Conservation (phyloP, 2,113 vertebrate genomes). For the Agapornis roseicollis region DNA sequence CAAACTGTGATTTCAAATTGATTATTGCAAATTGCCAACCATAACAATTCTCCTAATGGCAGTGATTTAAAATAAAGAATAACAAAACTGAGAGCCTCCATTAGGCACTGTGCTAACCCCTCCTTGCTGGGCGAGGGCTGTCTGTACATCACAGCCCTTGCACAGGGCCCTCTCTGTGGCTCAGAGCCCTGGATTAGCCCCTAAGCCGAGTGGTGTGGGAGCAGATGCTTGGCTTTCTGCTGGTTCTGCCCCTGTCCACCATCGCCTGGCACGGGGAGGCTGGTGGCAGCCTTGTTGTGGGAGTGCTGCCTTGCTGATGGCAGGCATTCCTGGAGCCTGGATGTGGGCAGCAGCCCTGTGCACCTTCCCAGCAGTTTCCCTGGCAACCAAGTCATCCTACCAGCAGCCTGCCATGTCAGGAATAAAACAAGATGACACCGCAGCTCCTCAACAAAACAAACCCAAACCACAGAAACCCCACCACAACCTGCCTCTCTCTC, state of each 20-base stretch:
- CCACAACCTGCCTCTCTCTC: not conserved
- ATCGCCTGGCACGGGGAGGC: not conserved
- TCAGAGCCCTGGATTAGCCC: not conserved
- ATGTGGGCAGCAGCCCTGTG: constrained; percentile 14
- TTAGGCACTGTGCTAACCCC: not conserved
- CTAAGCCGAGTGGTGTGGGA: rapidly evolving
- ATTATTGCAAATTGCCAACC: constrained; percentile 74
- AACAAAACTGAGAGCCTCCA: constrained; percentile 2
- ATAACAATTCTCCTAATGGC: constrained; percentile 69
- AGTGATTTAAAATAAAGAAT: constrained; percentile 46
- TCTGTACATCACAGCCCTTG: not conserved
- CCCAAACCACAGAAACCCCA: not conserved
- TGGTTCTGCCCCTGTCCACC: not conserved
- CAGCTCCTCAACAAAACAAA: not conserved
- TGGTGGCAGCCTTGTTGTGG: not conserved
- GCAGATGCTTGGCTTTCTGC: not conserved
- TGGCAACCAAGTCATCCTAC: constrained; percentile 69
- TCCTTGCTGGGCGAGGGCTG: not conserved
- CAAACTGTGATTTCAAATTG: constrained; percentile 75
- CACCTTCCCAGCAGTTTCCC: constrained; percentile 60
- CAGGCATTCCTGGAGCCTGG: not conserved
- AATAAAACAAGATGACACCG: constrained; percentile 27
- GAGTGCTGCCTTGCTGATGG: not conserved
- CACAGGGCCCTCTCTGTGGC: not conserved
- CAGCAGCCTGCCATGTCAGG: constrained; percentile 16